A percentile compares a stretch with the other conserved stretches of the same genome.
These are phyloP conservation scores for Marronus borbonicus DNA, from an alignment of 2,888 invertebrate species.

Conservation along the genomic window DNA sequence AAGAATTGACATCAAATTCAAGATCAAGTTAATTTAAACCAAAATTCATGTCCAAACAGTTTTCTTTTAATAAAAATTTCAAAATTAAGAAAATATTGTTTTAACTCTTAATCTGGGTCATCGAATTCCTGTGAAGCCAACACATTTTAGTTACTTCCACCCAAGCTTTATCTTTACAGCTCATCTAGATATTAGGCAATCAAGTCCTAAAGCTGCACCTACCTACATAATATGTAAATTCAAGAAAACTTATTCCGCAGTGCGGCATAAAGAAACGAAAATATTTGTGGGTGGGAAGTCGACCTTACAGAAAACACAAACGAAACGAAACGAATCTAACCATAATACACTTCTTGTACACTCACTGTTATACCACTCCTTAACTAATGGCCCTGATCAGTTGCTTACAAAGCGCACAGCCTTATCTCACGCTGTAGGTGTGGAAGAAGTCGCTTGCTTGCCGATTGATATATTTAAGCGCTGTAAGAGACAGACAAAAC, in stretches of 20 bases:
- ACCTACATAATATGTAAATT: not conserved
- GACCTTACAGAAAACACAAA: constrained; percentile 40
- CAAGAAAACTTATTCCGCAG: constrained; percentile 21
- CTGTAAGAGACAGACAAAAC: constrained; percentile 4
- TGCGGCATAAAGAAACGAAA: constrained; percentile 29
- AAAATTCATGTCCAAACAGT: too few species aligned
- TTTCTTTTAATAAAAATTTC: too few species aligned
- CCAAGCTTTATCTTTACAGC: too few species aligned
- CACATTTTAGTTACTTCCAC: too few species aligned
- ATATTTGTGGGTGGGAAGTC: constrained; percentile 46
- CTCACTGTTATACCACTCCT: constrained; percentile 39
- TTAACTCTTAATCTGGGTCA: too few species aligned
- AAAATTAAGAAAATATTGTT: too few species aligned
- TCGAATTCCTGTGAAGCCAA: too few species aligned
- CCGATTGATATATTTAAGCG: constrained; percentile 21
- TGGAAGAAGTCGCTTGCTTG: constrained; percentile 27
- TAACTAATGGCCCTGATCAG: constrained; percentile 44
- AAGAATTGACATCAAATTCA: too few species aligned
- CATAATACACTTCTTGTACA: constrained; percentile 30
- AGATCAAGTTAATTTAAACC: too few species aligned
- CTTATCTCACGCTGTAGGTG: constrained; percentile 44
- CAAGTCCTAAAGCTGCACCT: not conserved
- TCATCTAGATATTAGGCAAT: constrained; percentile 4
- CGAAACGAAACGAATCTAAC: constrained; percentile 35
- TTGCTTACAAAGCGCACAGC: constrained; percentile 36